Evolutionary conservation across 2,888 invertebrate species (phyloP).

Genomic region (Ichneumon xanthorius): DNA sequence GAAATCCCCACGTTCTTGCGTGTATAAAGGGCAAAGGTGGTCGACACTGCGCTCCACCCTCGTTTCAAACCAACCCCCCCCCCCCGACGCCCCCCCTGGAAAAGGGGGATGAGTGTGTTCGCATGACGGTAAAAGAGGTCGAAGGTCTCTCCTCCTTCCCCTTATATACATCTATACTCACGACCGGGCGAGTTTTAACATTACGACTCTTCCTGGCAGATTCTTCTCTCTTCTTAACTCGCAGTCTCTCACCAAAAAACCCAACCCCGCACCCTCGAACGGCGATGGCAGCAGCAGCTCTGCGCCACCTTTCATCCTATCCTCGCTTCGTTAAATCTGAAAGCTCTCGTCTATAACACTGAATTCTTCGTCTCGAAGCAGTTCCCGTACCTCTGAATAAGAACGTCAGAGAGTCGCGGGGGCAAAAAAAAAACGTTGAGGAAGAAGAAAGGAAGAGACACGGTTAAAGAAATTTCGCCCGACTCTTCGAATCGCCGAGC

Average conservation of each 20-base stretch:
- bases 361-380: conserved; percentile 53
- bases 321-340: conserved; percentile 66
- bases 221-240: conserved; percentile 27
- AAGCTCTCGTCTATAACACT: conserved; percentile 66
- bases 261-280: conserved; percentile 14
- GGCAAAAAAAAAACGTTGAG: neutral
- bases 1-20: conserved; percentile 46
- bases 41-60: conserved; percentile 13
- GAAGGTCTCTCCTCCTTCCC: conserved; percentile 10
- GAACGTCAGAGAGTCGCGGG: neutral
- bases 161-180: conserved; percentile 27
- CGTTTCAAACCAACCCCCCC: neutral
- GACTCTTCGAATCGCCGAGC: conserved; percentile 31
- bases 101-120: conserved; percentile 19
- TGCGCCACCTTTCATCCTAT: conserved; percentile 65
- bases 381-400: conserved; percentile 12
- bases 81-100: neutral
- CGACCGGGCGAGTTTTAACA: conserved; percentile 46
- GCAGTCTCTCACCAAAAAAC: neutral
- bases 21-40: conserved; percentile 40
- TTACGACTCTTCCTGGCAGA: conserved; percentile 50
- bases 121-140: conserved; percentile 17
- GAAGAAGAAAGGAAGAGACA: neutral
- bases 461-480: conserved; percentile 35
- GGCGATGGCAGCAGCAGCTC: neutral